Conservation (phyloP, 2,113 vertebrate species). For the Sakesphorus luctuosus region DNA sequence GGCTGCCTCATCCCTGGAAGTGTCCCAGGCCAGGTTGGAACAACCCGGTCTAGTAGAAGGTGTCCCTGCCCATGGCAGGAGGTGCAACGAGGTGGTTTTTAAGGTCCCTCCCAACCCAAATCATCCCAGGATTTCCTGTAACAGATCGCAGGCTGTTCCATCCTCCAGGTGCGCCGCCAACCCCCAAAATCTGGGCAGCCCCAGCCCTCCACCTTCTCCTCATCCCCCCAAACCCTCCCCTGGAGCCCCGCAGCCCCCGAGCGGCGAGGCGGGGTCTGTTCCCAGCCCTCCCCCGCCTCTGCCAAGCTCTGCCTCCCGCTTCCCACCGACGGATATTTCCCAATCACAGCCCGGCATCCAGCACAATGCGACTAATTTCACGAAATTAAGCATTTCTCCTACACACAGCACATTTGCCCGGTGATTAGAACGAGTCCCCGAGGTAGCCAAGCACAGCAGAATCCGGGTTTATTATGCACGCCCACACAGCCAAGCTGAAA, state of each 20-base stretch:
- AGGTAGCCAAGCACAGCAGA: conserved; percentile 61
- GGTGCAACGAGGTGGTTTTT: accelerated
- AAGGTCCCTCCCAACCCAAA: background rate
- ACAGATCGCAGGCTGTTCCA: background rate
- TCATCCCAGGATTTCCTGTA: background rate
- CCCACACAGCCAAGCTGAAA: conserved; percentile 47
- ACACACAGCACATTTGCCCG: conserved; percentile 43
- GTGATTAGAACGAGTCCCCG: conserved; percentile 55
- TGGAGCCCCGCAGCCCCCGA: background rate
- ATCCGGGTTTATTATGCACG: conserved; percentile 52
- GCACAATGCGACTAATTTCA: background rate
- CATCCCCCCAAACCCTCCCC: background rate
- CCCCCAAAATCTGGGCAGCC: background rate
- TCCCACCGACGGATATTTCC: background rate
- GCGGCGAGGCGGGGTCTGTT: background rate
- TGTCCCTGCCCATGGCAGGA: background rate
- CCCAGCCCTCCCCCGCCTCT: background rate
- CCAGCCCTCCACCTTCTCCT: background rate
- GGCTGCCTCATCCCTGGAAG: background rate
- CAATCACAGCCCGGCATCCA: background rate
- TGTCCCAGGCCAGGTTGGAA: background rate
- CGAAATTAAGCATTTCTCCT: conserved; percentile 43
- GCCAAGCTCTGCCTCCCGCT: conserved; percentile 34
- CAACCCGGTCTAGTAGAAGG: accelerated
- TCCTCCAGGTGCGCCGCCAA: background rate